Evolutionary conservation across 2,888 invertebrate species (phyloP).

Genomic region (Phanerotoma sp.): DNA sequence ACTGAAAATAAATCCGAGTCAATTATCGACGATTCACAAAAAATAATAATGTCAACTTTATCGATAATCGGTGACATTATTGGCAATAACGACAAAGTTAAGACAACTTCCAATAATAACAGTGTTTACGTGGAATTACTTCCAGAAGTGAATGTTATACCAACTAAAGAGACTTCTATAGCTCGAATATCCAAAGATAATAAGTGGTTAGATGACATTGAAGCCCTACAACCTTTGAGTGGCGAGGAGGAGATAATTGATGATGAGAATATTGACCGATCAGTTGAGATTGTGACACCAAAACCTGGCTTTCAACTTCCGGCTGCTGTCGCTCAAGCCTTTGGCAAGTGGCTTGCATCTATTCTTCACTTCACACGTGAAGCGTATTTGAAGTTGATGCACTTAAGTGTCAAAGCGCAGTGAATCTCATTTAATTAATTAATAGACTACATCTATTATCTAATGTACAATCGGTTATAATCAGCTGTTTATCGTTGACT

Average conservation of each 20-base stretch:
- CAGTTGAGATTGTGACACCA: constrained; percentile 22
- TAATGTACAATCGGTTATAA: background rate
- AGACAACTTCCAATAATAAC: background rate
- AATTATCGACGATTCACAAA: background rate
- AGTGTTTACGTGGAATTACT: constrained; percentile 8
- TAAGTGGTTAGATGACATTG: constrained; percentile 24
- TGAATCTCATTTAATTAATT: background rate
- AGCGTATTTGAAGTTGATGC: constrained; percentile 37
- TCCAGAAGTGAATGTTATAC: constrained; percentile 6
- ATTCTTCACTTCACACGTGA: constrained; percentile 40
- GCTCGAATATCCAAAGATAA: constrained; percentile 12
- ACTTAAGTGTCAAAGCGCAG: background rate
- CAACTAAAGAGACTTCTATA: constrained; percentile 13
- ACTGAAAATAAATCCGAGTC: constrained; percentile 23
- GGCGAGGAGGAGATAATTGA: constrained; percentile 34
- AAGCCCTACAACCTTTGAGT: constrained; percentile 35
- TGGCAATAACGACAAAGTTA: constrained; percentile 3
- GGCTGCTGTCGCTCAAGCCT: constrained; percentile 37
- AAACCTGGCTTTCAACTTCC: constrained; percentile 38
- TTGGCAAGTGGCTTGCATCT: constrained; percentile 46
- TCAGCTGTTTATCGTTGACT: too few species aligned
- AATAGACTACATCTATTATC: background rate
- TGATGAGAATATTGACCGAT: constrained; percentile 32
- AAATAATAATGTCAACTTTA: constrained; percentile 13
- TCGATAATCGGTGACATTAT: background rate